phyloP scores from a whole-genome alignment of 1,140 invertebrate species.

The Antheraea pernyi region DNA sequence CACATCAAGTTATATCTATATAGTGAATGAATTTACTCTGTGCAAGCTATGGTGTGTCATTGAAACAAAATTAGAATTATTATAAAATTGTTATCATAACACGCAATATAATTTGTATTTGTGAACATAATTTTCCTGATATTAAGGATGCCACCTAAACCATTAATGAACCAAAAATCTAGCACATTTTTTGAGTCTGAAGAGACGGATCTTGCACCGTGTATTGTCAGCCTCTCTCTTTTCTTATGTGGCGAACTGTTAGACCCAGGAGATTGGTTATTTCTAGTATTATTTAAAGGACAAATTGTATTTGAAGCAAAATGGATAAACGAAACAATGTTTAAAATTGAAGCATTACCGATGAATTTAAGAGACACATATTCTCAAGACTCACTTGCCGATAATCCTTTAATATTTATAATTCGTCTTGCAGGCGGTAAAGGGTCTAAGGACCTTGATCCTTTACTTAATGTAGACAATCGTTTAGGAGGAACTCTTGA shows the following conservation, averaged over 20 bases:
- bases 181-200: slow-evolving; percentile 37
- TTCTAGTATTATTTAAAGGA: slow-evolving; percentile 52
- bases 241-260: slow-evolving; percentile 37
- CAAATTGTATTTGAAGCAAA: slow-evolving; percentile 46
- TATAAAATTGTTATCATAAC: too few relatives aligned
- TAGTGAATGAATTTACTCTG: too few relatives aligned
- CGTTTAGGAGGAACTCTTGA: slow-evolving; percentile 56
- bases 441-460: slow-evolving; percentile 52
- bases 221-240: slow-evolving; percentile 37
- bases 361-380: slow-evolving; percentile 47
- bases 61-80: too few relatives aligned
- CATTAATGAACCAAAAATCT: slow-evolving; percentile 25
- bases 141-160: not conserved
- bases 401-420: slow-evolving; percentile 53
- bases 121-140: not conserved
- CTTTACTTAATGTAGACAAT: slow-evolving; percentile 57
- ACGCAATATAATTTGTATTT: too few relatives aligned
- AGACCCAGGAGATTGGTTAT: slow-evolving; percentile 42
- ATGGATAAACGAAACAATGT: slow-evolving; percentile 39
- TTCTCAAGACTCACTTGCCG: slow-evolving; percentile 37
- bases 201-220: slow-evolving; percentile 28
- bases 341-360: slow-evolving; percentile 35
- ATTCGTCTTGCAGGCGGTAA: slow-evolving; percentile 47
- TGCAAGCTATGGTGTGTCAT: too few relatives aligned
- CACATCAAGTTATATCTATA: too few relatives aligned